Evolutionary conservation across 1,140 invertebrate genomes (phyloP).

Genomic region (Lasioglossum albipes): DNA sequence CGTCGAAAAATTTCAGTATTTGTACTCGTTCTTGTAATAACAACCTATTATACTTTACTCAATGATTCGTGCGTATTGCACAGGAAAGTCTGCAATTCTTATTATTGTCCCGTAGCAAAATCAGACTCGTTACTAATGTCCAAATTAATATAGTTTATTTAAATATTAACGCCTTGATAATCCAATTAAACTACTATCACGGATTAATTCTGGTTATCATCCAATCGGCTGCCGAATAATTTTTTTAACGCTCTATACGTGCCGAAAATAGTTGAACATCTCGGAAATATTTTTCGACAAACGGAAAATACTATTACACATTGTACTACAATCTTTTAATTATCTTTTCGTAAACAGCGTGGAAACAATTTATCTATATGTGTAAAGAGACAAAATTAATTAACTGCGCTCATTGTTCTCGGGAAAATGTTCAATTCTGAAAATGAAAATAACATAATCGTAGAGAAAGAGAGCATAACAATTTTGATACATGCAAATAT

Average conservation of each 20-base stretch:
- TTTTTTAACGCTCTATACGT: slow-evolving; percentile 24
- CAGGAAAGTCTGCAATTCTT: slow-evolving; percentile 68
- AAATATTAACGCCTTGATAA: slow-evolving; percentile 18
- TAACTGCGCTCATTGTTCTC: neutral
- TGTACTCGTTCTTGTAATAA: slow-evolving; percentile 4
- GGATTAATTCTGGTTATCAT: slow-evolving; percentile 16
- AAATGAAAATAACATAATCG: neutral
- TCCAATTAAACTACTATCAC: slow-evolving; percentile 43
- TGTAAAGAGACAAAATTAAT: neutral
- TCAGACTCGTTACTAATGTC: slow-evolving; percentile 31
- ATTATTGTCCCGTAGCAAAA: slow-evolving; percentile 74
- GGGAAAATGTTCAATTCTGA: slow-evolving; percentile 10
- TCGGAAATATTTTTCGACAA: neutral
- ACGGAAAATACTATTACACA: neutral
- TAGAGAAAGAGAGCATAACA: neutral
- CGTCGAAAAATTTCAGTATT: slow-evolving; percentile 26
- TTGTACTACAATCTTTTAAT: neutral
- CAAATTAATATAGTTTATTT: slow-evolving; percentile 37
- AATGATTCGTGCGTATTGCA: slow-evolving; percentile 67
- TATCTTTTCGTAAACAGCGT: too few relatives aligned
- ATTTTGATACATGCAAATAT: neutral
- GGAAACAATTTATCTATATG: neutral
- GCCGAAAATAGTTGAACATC: neutral
- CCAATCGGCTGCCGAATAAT: neutral
- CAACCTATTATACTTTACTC: slow-evolving; percentile 2